Evolutionary conservation across 2,113 vertebrate genomes (phyloP), one percentile per base, ranked within the genome.

Genomic region (Aphyosemion australe): DNA sequence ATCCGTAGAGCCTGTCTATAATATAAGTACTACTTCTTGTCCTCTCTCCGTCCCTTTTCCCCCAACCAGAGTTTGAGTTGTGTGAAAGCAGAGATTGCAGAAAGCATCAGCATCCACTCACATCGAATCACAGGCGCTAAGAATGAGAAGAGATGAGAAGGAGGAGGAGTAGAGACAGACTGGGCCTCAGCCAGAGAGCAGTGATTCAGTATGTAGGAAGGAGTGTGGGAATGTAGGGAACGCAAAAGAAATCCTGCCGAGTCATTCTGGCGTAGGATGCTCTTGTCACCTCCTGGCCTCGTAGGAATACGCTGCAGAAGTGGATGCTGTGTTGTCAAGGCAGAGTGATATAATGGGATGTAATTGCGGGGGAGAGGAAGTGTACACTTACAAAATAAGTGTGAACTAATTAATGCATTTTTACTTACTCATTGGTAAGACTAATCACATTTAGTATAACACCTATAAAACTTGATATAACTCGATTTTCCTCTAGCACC

Each of bases 251-350:
- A 89, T 90, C 81, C 79, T 91, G 89, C 82, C 70, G 85, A 85
- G 88, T 93, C 91, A 91, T 84, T 75, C 80, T 87, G 79, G 83
- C 79, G 78, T 85, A 82, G 85, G 84, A 80, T 71, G 87, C 82
- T 87, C 75, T 79, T 52, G 57, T 87, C 76, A 80, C 86, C 87
- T 82, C 80, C 18, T 69, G 72, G 83, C 83, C 83, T 76, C 65
- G 4, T 78, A 77, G 80, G 74, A 78, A 79, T 74, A 82, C 65
- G 51, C 65, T 80, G 81, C 84, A 84, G 84, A 86, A 84, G 64
- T 58, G 62, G 72, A 84, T 47, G 72, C 69, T 62, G 10, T 53
- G 18, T 69, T 55, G 12, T 74, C 60, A 66, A 20, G 54, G 46
- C 69, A 61, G 72, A 61, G 52, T 74, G 73, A 83, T 81, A 68